These are phyloP conservation scores for Heliconius eleuchia DNA, from an alignment of 1,140 invertebrate species.

Conservation along the genomic window DNA sequence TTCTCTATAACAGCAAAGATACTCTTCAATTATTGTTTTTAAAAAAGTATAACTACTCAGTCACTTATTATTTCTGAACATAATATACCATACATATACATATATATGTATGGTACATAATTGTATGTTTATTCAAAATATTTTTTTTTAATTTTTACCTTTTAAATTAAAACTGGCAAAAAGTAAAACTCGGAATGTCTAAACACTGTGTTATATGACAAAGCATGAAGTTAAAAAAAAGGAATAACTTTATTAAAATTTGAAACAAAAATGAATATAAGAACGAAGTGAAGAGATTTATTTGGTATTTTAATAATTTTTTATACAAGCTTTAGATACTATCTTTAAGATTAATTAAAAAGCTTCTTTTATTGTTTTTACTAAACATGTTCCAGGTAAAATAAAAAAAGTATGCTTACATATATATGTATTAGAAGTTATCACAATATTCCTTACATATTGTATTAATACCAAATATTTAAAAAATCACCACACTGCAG, in stretches of 20 bases:
- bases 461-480: slow-evolving; percentile 1
- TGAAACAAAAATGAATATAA: neutral
- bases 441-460: slow-evolving; percentile 12
- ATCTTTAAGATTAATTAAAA: neutral
- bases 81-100: too few relatives aligned
- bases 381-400: neutral
- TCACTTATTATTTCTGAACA: too few relatives aligned
- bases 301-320: neutral
- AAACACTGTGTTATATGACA: too few relatives aligned
- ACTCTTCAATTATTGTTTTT: neutral
- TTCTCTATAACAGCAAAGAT: neutral
- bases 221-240: too few relatives aligned
- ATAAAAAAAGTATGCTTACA: slow-evolving; percentile 6
- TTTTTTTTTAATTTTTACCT: too few relatives aligned
- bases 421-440: slow-evolving; percentile 15
- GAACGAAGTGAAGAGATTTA: neutral
- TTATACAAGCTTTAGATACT: neutral
- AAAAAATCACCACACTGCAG: neutral
- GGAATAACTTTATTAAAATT: neutral
- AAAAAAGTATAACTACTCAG: neutral
- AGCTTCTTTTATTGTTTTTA: neutral
- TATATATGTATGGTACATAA: too few relatives aligned
- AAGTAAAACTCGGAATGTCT: too few relatives aligned
- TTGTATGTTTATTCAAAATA: too few relatives aligned
- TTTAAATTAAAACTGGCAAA: too few relatives aligned